Conservation (phyloP, 2,797 vertebrate species). For the Luscinia megarhynchos region DNA sequence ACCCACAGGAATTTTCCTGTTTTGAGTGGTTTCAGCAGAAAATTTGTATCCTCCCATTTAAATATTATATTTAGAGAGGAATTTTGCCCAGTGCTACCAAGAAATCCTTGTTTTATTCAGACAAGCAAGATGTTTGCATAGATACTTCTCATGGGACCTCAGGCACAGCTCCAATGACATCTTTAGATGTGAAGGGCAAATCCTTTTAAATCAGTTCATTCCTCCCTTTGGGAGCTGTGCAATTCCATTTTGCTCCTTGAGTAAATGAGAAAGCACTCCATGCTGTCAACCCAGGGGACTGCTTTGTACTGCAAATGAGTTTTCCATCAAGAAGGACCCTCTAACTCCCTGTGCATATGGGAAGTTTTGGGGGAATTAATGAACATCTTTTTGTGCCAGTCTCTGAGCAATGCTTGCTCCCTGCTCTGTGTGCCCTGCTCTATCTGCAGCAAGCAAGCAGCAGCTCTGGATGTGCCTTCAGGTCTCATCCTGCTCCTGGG, state of each 20-base stretch:
- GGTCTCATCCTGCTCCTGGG: not conserved
- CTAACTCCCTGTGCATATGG: rapidly evolving
- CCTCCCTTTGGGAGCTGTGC: not conserved
- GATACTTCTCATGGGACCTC: not conserved
- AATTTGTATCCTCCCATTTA: not conserved
- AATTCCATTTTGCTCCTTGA: not conserved
- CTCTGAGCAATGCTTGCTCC: rapidly evolving
- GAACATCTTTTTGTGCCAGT: not conserved
- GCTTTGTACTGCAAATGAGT: not conserved
- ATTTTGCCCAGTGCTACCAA: not conserved
- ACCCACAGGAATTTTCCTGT: not conserved
- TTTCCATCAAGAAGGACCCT: not conserved
- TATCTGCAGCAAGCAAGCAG: not conserved
- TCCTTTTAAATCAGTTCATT: not conserved
- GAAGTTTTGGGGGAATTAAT: not conserved
- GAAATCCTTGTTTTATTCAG: not conserved
- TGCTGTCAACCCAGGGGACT: not conserved
- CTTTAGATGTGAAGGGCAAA: not conserved
- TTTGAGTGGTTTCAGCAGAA: not conserved
- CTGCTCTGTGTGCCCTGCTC: not conserved
- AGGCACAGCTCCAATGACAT: not conserved
- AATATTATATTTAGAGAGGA: not conserved
- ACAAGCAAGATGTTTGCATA: not conserved
- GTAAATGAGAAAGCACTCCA: rapidly evolving
- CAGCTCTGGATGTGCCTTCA: not conserved